phyloP scores from a whole-genome alignment of 2,113 vertebrate species.

The Zosterops pallidus region DNA sequence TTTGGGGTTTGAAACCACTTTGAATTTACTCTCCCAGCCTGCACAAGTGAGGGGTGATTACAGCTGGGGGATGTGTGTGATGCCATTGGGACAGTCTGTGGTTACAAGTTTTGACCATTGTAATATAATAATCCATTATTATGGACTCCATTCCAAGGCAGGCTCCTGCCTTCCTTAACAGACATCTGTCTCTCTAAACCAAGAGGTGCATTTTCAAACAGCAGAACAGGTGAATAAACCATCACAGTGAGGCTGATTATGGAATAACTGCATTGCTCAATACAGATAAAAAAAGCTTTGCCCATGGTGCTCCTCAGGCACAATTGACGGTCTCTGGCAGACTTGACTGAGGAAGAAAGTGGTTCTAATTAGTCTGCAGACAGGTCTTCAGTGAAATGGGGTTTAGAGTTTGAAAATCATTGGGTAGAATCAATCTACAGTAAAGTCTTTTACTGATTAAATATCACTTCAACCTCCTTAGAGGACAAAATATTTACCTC shows the following conservation, averaged over 20 bases:
- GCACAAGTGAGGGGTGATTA: not conserved
- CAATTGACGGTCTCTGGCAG: not conserved
- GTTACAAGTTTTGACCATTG: not conserved
- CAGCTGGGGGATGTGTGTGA: not conserved
- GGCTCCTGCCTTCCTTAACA: not conserved
- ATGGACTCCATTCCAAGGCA: not conserved
- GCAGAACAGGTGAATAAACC: not conserved
- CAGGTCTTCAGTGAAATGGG: not conserved
- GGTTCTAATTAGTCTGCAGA: not conserved
- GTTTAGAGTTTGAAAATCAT: not conserved
- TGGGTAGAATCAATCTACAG: not conserved
- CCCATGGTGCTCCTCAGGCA: not conserved
- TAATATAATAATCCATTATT: no score
- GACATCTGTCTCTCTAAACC: not conserved
- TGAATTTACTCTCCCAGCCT: not conserved
- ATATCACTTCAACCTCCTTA: not conserved
- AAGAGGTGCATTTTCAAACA: not conserved
- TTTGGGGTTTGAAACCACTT: not conserved
- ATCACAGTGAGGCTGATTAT: not conserved
- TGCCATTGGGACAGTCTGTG: not conserved
- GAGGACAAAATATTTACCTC: not conserved
- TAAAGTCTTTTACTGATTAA: not conserved
- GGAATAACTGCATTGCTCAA: not conserved
- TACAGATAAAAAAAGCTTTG: accelerated
- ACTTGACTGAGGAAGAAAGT: not conserved